Conservation (phyloP, 2,113 vertebrate species). For the Odobenus rosmarus region DNA sequence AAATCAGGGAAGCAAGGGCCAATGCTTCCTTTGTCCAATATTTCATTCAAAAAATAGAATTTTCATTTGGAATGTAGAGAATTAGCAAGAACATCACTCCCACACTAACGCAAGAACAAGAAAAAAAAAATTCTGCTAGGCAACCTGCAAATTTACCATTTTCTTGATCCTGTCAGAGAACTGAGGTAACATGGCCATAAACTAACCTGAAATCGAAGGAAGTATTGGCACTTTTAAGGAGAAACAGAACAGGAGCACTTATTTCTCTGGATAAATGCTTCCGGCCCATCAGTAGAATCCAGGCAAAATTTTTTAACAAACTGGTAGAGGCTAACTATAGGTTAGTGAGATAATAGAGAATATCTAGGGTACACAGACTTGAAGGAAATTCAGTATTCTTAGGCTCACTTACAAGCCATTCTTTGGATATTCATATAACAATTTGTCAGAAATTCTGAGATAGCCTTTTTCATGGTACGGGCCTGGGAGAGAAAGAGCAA, state of each 20-base stretch:
- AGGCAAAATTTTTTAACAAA: neutral
- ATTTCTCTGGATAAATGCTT: neutral
- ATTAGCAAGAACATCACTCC: neutral
- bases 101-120: neutral
- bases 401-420: neutral
- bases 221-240: neutral
- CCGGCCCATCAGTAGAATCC: neutral
- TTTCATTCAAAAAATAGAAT: neutral
- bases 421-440: neutral
- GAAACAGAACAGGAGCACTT: neutral
- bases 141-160: neutral
- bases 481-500: neutral
- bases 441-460: neutral
- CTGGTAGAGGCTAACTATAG: neutral
- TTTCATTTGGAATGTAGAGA: neutral
- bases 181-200: neutral
- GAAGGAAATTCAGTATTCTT: neutral
- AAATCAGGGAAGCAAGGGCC: neutral
- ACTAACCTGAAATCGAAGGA: neutral
- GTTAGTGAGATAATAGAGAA: neutral
- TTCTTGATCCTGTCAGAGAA: neutral
- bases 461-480: neutral
- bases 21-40: neutral
- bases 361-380: neutral
- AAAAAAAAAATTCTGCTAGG: neutral